Evolutionary conservation across 2,797 vertebrate species (phyloP), one percentile per base, ranked within the genome.

Genomic region (Taenioides sp.): DNA sequence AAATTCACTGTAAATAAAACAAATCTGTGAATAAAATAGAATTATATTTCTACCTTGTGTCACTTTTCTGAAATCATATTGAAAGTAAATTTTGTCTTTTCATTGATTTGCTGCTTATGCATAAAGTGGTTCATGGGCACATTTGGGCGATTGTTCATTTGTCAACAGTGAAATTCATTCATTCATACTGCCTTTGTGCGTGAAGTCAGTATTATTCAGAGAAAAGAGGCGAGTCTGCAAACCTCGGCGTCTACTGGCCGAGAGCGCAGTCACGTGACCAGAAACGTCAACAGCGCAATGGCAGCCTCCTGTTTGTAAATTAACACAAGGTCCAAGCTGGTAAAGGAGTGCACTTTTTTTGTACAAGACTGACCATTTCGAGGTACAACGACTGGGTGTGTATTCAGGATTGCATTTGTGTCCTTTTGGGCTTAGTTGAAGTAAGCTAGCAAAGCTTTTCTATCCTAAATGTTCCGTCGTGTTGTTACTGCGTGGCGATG

Each of bases 291-390:
- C 74, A 43, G 12, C 50, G 82, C 85, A 85, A 95, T 95, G 94
- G 94, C 93, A 82, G 93, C 94, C 85, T 89, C 89, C 92, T 88
- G 86, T 76, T 85, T 43, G 82, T 86, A 86, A 91, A 87, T 68
- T 87, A 87, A 91, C 89, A 88, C 89, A 91, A 67, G 89, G 85
- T 81, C 75, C 81, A 34, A 69, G 69, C 83, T 85, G 84, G 71
- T 69, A 40, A 64, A 81, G 70, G 55, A 78, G 63, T 31, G 40
- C 71, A 23, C 65, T 7, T 54, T 20, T 74, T 52, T 28, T 43
- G 43, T 43, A 20, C 68, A 28, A 58, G 72, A 78, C 14, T 31
- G 70, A 4, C 59, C 25, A 67, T 72, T 70, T 2, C 50, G 10
- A 79, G 87, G 76, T 77, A 74, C 80, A 81, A 78, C 12, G 18